These are phyloP conservation scores for Tetropium fuscum DNA, from an alignment of 2,888 invertebrate species.

Conservation along the genomic window DNA sequence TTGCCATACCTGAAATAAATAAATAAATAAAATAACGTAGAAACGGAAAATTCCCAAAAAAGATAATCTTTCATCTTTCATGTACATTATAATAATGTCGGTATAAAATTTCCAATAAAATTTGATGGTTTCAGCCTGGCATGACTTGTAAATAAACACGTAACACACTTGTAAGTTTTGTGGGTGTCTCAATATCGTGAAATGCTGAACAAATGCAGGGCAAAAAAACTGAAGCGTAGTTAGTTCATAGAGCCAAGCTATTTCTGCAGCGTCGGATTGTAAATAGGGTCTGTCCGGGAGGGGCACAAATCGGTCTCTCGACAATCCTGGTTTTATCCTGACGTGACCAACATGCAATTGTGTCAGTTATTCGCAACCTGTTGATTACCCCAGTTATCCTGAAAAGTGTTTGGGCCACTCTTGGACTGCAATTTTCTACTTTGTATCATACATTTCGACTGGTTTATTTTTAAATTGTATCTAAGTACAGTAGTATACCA, in stretches of 20 bases:
- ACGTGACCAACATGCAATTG: slow-evolving; percentile 42
- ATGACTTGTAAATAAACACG: background rate
- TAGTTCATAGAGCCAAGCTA: slow-evolving; percentile 43
- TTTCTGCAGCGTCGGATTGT: slow-evolving; percentile 46
- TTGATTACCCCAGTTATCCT: slow-evolving; percentile 39
- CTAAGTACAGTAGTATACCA: too few species aligned
- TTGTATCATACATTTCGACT: slow-evolving; percentile 41
- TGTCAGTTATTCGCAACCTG: slow-evolving; percentile 55
- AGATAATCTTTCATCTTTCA: too few species aligned
- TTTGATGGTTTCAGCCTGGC: background rate
- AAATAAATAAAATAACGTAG: too few species aligned
- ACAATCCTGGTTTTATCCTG: slow-evolving; percentile 48
- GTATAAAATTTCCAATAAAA: background rate
- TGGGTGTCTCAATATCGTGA: background rate
- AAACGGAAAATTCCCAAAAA: too few species aligned
- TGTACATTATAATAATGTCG: too few species aligned
- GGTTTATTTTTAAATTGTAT: slow-evolving; percentile 47
- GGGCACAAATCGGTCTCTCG: slow-evolving; percentile 40
- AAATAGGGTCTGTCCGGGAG: slow-evolving; percentile 44
- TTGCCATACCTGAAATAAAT: too few species aligned
- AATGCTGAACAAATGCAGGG: slow-evolving; percentile 28
- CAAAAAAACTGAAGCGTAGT: slow-evolving; percentile 42
- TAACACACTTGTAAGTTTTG: background rate
- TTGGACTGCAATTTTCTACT: slow-evolving; percentile 29
- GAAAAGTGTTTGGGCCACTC: slow-evolving; percentile 26